Conservation (phyloP, 2,888 invertebrate genomes). For the Bruchidius siliquastri region DNA sequence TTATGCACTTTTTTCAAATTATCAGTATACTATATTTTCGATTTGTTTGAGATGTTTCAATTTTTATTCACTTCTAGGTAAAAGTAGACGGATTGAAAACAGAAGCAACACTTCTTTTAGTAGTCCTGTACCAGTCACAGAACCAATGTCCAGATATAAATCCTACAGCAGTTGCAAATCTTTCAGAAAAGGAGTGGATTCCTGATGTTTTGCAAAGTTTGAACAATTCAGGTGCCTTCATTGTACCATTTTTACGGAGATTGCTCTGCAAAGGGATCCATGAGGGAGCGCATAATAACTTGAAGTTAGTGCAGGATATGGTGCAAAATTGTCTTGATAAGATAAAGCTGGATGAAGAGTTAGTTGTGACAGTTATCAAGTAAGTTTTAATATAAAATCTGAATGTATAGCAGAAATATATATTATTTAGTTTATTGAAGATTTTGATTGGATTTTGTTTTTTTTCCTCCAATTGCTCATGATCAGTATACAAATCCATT, state of each 20-base stretch:
- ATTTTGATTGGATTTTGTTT: too few relatives aligned
- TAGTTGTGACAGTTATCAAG: conserved; percentile 56
- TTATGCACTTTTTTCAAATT: too few relatives aligned
- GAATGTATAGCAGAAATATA: too few relatives aligned
- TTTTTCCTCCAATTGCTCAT: too few relatives aligned
- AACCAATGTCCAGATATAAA: conserved; percentile 46
- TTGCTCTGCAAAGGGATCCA: conserved; percentile 54
- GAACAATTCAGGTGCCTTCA: conserved; percentile 53
- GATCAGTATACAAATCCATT: too few relatives aligned
- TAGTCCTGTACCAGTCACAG: conserved; percentile 69
- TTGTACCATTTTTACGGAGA: conserved; percentile 55
- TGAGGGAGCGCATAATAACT: conserved; percentile 48
- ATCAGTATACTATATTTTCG: too few relatives aligned
- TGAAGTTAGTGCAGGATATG: conserved; percentile 52
- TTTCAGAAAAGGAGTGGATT: conserved; percentile 50
- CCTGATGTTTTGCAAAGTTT: conserved; percentile 51
- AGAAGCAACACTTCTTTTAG: conserved; percentile 62
- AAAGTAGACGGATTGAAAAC: conserved; percentile 51
- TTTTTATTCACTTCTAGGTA: too few relatives aligned
- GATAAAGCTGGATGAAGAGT: conserved; percentile 55
- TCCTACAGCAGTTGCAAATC: conserved; percentile 51
- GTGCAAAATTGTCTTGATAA: conserved; percentile 56
- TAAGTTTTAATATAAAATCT: conserved; percentile 47
- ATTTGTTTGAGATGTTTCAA: too few relatives aligned
- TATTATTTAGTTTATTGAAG: too few relatives aligned